A percentile compares a stretch with the other conserved stretches of the same genome.
phyloP scores from a whole-genome alignment of 2,113 vertebrate species.

The Cavia aperea region DNA sequence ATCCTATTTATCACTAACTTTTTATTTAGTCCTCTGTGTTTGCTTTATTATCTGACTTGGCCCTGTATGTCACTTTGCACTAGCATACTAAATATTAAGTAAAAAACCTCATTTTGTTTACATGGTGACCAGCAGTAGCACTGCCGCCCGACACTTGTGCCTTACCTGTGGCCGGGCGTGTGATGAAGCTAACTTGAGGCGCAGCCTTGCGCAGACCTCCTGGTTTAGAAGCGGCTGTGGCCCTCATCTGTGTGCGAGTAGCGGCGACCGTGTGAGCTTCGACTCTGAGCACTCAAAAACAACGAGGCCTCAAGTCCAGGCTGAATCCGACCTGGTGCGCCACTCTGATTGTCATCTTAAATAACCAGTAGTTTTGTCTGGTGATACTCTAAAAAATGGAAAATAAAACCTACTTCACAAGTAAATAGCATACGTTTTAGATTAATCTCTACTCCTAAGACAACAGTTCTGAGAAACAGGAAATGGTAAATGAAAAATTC shows the following conservation, averaged over 20 bases:
- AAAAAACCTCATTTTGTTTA: background rate
- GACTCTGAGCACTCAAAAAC: background rate
- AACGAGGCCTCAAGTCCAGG: background rate
- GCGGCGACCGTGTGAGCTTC: background rate
- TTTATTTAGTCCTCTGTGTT: background rate
- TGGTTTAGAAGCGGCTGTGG: background rate
- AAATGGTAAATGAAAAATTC: background rate
- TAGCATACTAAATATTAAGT: background rate
- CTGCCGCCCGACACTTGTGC: background rate
- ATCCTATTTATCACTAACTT: background rate
- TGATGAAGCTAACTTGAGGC: background rate
- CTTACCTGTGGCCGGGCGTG: background rate
- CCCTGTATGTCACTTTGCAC: background rate
- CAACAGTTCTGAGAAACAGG: conserved; percentile 1
- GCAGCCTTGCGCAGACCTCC: background rate
- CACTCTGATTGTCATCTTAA: background rate
- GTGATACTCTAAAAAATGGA: background rate
- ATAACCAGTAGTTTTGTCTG: conserved; percentile 7
- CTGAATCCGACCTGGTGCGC: background rate
- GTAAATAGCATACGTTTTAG: background rate
- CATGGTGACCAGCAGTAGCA: background rate
- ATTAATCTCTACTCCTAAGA: background rate
- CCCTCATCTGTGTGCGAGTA: background rate
- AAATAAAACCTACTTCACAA: conserved; percentile 32
- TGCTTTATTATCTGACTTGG: background rate